Evolutionary conservation across 1,140 invertebrate species (phyloP).

Genomic region (Lysiphlebus fabarum): DNA sequence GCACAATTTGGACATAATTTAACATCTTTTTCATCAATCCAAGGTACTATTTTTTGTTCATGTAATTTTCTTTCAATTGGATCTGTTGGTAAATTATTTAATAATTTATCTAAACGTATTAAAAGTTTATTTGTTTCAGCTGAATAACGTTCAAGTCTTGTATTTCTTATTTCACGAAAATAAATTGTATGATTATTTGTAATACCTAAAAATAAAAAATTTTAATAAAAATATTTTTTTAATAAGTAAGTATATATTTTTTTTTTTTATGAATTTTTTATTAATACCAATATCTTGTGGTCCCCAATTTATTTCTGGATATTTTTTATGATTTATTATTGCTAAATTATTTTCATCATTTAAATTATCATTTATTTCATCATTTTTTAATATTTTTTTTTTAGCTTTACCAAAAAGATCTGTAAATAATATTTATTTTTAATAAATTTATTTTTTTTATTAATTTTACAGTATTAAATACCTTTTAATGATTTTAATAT

Average conservation of each 20-base stretch:
- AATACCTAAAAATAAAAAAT: slow-evolving; percentile 55
- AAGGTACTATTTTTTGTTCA: slow-evolving; percentile 80
- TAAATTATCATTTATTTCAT: slow-evolving; percentile 63
- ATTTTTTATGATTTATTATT: slow-evolving; percentile 29
- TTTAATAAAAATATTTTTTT: no score
- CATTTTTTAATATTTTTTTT: slow-evolving; percentile 80
- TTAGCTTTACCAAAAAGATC: slow-evolving; percentile 85
- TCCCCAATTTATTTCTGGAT: slow-evolving; percentile 56
- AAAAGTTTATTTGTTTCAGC: slow-evolving; percentile 94
- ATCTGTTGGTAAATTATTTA: slow-evolving; percentile 78
- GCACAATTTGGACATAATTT: slow-evolving; percentile 89
- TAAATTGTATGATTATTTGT: slow-evolving; percentile 69
- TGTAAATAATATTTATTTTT: slow-evolving; percentile 50
- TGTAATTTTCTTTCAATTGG: slow-evolving; percentile 77
- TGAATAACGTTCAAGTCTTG: slow-evolving; percentile 80
- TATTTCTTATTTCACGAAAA: slow-evolving; percentile 74
- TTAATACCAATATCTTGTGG: slow-evolving; percentile 60
- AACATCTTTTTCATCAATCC: slow-evolving; percentile 89
- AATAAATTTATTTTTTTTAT: slow-evolving; percentile 17
- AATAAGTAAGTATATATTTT: no score
- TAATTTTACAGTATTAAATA: slow-evolving; percentile 34
- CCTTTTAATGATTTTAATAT: slow-evolving; percentile 88
- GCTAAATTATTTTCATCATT: slow-evolving; percentile 46
- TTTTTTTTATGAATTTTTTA: background rate
- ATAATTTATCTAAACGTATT: slow-evolving; percentile 88